Evolutionary conservation across 2,113 vertebrate genomes (phyloP).

Genomic region (Mesitornis unicolor): DNA sequence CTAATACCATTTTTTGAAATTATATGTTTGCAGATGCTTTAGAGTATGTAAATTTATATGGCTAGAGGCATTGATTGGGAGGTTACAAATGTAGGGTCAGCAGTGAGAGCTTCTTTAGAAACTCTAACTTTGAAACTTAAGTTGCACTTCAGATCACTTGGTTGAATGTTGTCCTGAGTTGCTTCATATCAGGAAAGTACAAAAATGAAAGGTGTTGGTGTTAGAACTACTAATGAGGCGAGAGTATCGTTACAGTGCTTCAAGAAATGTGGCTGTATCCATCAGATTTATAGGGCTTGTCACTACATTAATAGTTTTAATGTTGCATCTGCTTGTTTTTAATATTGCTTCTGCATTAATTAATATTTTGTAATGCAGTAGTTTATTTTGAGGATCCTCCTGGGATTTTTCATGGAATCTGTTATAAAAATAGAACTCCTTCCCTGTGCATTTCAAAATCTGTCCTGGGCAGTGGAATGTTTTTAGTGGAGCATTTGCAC

Average conservation of each 20-base stretch:
- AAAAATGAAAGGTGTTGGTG: neutral
- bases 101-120: neutral
- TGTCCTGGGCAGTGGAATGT: neutral
- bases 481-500: neutral
- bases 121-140: neutral
- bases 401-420: slow-evolving; percentile 1
- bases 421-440: neutral
- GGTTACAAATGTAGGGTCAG: neutral
- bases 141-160: neutral
- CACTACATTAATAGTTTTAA: neutral
- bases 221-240: neutral
- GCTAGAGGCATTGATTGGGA: neutral
- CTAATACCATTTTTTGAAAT: neutral
- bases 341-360: neutral
- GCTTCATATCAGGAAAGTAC: neutral
- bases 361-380: neutral
- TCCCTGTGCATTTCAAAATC: neutral
- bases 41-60: neutral
- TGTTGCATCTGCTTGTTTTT: neutral
- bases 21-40: neutral
- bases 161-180: neutral
- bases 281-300: neutral
- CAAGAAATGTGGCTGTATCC: neutral
- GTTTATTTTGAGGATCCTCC: neutral
- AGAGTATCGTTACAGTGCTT: neutral